phyloP scores from a whole-genome alignment of 2,797 vertebrate species.

The Propithecus deckenii region DNA sequence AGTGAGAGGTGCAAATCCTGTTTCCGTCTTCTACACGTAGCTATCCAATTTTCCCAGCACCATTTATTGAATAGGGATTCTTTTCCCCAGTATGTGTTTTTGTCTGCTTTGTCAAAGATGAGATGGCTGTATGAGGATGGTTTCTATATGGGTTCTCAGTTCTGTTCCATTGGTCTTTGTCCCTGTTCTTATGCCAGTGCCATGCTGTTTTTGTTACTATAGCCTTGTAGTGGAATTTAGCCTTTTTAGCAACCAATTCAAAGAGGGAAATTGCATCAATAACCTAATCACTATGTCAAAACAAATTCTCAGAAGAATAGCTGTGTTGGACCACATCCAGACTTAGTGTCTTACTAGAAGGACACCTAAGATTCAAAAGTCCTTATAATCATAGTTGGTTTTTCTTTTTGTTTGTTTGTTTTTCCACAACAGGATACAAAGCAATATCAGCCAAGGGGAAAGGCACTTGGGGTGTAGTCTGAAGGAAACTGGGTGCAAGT shows the following conservation, averaged over 20 bases:
- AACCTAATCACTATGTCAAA: neutral
- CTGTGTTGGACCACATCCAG: neutral
- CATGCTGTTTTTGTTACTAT: too few relatives aligned
- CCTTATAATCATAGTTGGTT: neutral
- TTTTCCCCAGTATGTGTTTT: too few relatives aligned
- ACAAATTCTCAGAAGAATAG: neutral
- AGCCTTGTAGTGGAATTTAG: neutral
- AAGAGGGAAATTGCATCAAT: neutral
- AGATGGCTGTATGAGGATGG: too few relatives aligned
- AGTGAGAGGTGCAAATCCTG: too few relatives aligned
- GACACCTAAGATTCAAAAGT: neutral
- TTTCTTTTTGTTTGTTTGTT: neutral
- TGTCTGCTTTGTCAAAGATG: too few relatives aligned
- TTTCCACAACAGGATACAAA: neutral
- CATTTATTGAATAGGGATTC: too few relatives aligned
- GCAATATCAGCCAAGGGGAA: neutral
- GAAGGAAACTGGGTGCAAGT: neutral
- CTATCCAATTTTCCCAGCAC: too few relatives aligned
- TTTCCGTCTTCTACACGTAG: too few relatives aligned
- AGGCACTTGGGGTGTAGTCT: neutral
- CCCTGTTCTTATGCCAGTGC: too few relatives aligned
- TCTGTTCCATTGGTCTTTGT: too few relatives aligned
- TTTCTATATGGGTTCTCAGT: too few relatives aligned
- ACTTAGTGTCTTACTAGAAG: too few relatives aligned
- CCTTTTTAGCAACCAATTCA: neutral